A percentile compares a stretch with the other conserved stretches of the same genome.
These are phyloP conservation scores for Tetranychus piercei DNA, from an alignment of 2,888 invertebrate genomes.

Conservation along the genomic window DNA sequence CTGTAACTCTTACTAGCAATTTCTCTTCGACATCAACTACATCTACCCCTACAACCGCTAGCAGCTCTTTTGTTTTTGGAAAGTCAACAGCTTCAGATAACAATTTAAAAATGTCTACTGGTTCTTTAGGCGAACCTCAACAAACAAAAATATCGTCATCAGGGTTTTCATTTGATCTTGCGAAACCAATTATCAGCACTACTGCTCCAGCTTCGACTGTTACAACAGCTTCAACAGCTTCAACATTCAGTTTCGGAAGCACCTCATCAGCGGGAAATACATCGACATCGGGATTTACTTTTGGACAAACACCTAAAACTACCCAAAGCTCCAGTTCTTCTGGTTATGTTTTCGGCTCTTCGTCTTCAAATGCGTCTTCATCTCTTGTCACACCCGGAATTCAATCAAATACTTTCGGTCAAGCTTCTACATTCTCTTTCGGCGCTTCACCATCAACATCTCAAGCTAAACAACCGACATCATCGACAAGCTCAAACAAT, in stretches of 20 bases:
- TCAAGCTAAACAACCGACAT: too few relatives aligned
- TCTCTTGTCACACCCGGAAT: background rate
- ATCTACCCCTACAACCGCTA: background rate
- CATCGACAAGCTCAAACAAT: constrained; percentile 34
- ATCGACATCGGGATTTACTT: background rate
- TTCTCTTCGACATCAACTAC: background rate
- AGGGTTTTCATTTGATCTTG: background rate
- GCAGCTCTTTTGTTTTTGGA: too few relatives aligned
- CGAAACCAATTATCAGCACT: background rate
- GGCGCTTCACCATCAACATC: too few relatives aligned
- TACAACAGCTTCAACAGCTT: background rate
- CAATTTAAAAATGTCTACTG: too few relatives aligned
- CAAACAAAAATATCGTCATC: background rate
- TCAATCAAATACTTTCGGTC: background rate
- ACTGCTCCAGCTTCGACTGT: background rate
- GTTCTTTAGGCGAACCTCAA: too few relatives aligned
- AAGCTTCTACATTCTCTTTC: too few relatives aligned
- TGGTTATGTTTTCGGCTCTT: constrained; percentile 30
- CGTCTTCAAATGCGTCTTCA: background rate
- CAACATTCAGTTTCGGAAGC: background rate
- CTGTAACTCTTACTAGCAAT: too few relatives aligned
- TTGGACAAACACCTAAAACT: background rate
- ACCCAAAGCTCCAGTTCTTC: constrained; percentile 29
- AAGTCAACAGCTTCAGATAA: too few relatives aligned
- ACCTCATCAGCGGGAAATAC: background rate